Percentiles rank a stretch among this genome's conserved stretches.
Conservation (phyloP, 2,797 vertebrate species). For the Octomys mimax region DNA sequence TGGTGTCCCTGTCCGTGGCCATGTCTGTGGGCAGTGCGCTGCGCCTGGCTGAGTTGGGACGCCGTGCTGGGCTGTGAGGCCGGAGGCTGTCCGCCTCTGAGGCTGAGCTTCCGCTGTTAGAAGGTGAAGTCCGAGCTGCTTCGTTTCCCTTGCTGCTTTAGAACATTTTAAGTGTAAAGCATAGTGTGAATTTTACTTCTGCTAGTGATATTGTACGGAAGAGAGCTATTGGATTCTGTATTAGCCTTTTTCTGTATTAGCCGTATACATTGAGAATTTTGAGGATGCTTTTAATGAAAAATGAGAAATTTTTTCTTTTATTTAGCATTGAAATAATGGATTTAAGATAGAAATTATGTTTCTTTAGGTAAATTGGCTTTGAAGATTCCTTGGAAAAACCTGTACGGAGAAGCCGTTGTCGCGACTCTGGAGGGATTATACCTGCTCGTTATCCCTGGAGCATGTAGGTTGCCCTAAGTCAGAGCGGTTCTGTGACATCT, state of each 20-base stretch:
- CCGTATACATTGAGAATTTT: not conserved
- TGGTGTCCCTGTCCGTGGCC: too few species aligned
- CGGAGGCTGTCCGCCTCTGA: not conserved
- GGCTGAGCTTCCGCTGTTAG: not conserved
- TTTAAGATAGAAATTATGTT: slow-evolving; percentile 77
- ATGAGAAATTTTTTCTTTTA: slow-evolving; percentile 32
- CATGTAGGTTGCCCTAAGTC: slow-evolving; percentile 92
- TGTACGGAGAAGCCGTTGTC: slow-evolving; percentile 97
- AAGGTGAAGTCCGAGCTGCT: not conserved
- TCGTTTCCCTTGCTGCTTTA: not conserved
- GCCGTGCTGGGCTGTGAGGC: not conserved
- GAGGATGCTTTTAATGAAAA: slow-evolving; percentile 44
- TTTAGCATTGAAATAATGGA: slow-evolving; percentile 47
- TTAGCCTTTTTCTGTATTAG: not conserved
- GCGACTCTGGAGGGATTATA: slow-evolving; percentile 96
- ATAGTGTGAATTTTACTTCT: slow-evolving; percentile 29
- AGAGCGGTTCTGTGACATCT: not conserved
- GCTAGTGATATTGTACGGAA: not conserved
- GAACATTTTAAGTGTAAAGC: slow-evolving; percentile 44
- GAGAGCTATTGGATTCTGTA: slow-evolving; percentile 21
- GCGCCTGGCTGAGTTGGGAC: too few species aligned
- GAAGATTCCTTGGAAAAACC: slow-evolving; percentile 99
- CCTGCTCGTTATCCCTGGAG: slow-evolving; percentile 96
- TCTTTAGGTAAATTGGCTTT: slow-evolving; percentile 95
- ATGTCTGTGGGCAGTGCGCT: too few species aligned